Conservation (phyloP, 2,113 vertebrate species). For the Elaphurus davidianus region DNA sequence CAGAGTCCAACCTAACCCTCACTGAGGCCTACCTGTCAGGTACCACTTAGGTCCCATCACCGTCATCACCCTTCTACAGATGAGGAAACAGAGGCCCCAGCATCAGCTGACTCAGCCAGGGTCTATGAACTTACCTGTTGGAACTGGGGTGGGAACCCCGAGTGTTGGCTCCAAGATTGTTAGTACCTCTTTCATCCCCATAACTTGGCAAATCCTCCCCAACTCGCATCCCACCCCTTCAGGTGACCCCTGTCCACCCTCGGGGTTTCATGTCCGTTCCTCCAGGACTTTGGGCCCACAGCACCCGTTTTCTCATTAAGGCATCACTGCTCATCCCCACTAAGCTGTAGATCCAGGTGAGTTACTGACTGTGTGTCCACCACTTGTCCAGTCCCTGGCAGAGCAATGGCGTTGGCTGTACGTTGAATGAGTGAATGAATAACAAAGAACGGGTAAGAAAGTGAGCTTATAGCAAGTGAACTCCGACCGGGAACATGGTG, state of each 20-base stretch:
- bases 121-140: not conserved
- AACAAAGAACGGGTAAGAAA: not conserved
- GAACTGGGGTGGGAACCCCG: not conserved
- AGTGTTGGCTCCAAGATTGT: not conserved
- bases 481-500: fast-evolving
- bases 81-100: not conserved
- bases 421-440: no score
- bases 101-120: not conserved
- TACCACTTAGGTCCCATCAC: fast-evolving
- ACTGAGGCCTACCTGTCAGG: no score
- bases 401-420: fast-evolving
- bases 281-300: no score
- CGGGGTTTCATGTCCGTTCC: fast-evolving
- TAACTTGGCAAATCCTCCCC: not conserved
- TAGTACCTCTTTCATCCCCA: not conserved
- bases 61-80: not conserved
- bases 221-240: not conserved
- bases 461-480: not conserved
- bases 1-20: not conserved
- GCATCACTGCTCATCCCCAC: not conserved
- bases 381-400: not conserved
- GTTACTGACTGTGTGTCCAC: fast-evolving
- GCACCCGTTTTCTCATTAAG: not conserved
- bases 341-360: not conserved
- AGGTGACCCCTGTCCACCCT: not conserved